Evolutionary conservation across 2,113 vertebrate species (phyloP).

Genomic region (Arothron firmamentum): DNA sequence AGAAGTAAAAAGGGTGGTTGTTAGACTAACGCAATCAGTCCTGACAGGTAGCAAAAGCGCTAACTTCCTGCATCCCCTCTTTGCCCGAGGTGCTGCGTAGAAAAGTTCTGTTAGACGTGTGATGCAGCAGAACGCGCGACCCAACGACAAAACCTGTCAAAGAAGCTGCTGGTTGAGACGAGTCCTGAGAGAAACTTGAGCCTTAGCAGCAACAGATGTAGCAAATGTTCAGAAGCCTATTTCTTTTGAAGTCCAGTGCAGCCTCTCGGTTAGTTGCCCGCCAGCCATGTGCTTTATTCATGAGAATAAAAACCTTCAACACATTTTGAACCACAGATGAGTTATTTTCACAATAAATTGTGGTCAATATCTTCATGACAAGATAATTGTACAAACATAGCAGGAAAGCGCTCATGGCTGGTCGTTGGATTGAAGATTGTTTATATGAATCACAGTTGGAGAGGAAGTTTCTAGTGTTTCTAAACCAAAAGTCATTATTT

Average conservation of each 20-base stretch:
- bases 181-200: conserved; percentile 4
- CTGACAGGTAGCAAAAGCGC: conserved; percentile 11
- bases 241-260: conserved; percentile 1
- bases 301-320: conserved; percentile 1
- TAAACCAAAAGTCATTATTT: too few relatives aligned
- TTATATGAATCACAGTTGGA: too few relatives aligned
- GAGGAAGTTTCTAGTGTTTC: too few relatives aligned
- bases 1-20: background rate
- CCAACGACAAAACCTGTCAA: conserved; percentile 2
- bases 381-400: too few relatives aligned
- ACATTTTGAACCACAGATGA: too few relatives aligned
- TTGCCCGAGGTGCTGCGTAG: background rate
- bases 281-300: conserved; percentile 30
- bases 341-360: too few relatives aligned
- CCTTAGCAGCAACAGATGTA: conserved; percentile 3
- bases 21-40: background rate
- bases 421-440: too few relatives aligned
- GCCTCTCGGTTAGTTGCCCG: conserved; percentile 6
- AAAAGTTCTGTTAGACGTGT: background rate
- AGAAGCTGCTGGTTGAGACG: background rate
- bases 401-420: too few relatives aligned
- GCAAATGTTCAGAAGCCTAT: conserved; percentile 15
- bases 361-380: too few relatives aligned
- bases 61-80: background rate
- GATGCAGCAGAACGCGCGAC: background rate